phyloP scores from a whole-genome alignment of 2,113 vertebrate genomes.

The Sisor rabdophorus region DNA sequence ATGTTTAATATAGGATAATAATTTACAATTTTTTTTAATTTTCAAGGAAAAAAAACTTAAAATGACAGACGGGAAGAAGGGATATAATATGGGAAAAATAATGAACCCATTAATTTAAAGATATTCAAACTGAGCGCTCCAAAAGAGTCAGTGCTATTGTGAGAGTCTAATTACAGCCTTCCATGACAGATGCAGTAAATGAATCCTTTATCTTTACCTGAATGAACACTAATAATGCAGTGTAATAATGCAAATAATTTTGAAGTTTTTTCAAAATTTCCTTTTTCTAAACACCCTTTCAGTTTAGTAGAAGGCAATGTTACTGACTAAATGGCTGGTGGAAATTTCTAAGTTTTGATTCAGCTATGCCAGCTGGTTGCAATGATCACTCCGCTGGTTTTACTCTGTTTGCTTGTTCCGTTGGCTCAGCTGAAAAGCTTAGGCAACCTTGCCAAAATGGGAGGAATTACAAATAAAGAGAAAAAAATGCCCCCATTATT shows the following conservation, averaged over 20 bases:
- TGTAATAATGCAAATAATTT: conserved; percentile 1
- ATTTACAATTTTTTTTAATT: not conserved
- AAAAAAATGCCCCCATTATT: conserved; percentile 45
- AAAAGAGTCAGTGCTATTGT: conserved; percentile 37
- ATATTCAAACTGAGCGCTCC: conserved; percentile 37
- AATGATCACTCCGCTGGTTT: conserved; percentile 29
- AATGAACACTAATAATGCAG: conserved; percentile 30
- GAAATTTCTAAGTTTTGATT: conserved; percentile 12
- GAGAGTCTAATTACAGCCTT: conserved; percentile 41
- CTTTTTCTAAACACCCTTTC: conserved; percentile 14
- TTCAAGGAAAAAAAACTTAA: not conserved
- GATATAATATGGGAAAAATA: not conserved
- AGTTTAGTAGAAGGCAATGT: not conserved
- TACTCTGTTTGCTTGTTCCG: conserved; percentile 37
- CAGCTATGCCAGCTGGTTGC: conserved; percentile 7
- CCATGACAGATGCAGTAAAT: conserved; percentile 21
- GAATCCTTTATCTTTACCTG: conserved; percentile 27
- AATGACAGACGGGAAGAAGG: not conserved
- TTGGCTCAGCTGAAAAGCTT: conserved; percentile 26
- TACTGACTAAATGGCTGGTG: not conserved
- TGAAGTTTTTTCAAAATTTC: conserved; percentile 19
- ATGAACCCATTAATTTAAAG: conserved; percentile 11
- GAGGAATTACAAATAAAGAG: conserved; percentile 40
- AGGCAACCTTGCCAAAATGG: conserved; percentile 35
- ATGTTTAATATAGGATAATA: too few relatives aligned